These are phyloP conservation scores for Microtus ochrogaster DNA, from an alignment of 2,113 vertebrate species.

Conservation along the genomic window DNA sequence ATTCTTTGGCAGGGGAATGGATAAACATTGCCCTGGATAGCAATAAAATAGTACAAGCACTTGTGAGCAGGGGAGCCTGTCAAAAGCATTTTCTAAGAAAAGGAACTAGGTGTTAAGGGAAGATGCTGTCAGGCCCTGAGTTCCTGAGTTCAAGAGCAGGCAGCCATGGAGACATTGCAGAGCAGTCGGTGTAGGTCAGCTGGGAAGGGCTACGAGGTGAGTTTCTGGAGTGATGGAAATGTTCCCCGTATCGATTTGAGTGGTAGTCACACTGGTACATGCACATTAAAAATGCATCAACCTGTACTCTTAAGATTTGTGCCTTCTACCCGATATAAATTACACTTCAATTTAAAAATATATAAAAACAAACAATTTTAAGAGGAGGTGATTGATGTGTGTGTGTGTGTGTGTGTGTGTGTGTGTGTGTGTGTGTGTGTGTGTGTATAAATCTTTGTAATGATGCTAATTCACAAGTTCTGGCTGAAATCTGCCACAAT, in stretches of 20 bases:
- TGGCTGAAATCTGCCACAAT: not conserved
- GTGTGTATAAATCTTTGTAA: slow-evolving; percentile 45
- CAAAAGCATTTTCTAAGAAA: not conserved
- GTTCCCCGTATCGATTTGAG: not conserved
- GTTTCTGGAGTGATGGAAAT: not conserved
- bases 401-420: not conserved
- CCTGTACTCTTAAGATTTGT: slow-evolving; percentile 45
- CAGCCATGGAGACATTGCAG: not conserved
- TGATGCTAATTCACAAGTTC: not conserved
- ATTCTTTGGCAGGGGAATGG: not conserved
- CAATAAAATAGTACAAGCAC: not conserved
- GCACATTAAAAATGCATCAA: slow-evolving; percentile 55
- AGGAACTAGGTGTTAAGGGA: not conserved
- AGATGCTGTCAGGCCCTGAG: not conserved
- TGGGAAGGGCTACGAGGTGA: not conserved
- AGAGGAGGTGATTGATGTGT: slow-evolving; percentile 47
- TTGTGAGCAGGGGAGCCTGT: not conserved
- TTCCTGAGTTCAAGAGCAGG: not conserved
- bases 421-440: not conserved
- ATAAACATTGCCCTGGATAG: not conserved
- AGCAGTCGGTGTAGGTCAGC: not conserved
- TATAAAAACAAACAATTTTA: slow-evolving; percentile 54
- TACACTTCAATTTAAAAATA: slow-evolving; percentile 45
- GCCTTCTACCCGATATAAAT: slow-evolving; percentile 12
- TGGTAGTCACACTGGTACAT: not conserved